Base-by-base conservation (phyloP, 2,113 vertebrate species). In the Podarcis cretensis region DNA sequence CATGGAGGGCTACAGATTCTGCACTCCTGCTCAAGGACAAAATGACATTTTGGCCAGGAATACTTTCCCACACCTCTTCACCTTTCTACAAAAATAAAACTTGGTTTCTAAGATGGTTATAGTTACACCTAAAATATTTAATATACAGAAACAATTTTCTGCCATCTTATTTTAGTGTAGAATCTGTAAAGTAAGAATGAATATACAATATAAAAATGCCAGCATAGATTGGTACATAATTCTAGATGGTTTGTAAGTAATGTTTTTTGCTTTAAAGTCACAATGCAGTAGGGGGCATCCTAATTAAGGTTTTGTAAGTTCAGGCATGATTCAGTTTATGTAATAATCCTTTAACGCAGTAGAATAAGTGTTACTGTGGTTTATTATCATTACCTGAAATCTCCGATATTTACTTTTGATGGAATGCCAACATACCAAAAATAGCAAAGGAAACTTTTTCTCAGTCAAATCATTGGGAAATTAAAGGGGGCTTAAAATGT, bases 281-380 rank as follows among this genome's bases (percentile, higher is more conserved):
- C 73, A 5, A 25, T 85, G 87, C 96, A 95, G 90, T 90, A 97
- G 96, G 79, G 95, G 95, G 96, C 93, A 86, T 80, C 59, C 0
- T 82, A 76, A 88, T 89, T 93, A 93, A 93, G 83, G 14, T 32
- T 93, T 89, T 71, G 54, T 82, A 84, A 1, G 1, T 2, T 16
- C 35, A 63, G 40, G 69, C 54, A 59, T 84, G 9, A 14, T 91
- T 86, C 6, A 40, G 57, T 73, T 21, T 57, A 40, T 54, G 88
- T 89, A 1, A 48, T 0, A 1, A 48, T 0, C 0, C 20, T 92
- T 6, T 30, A 35, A 69, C 63, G 84, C 54, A 92, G 48, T 12
- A 32, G 69, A 87, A 48, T 83, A 43, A 43, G 2, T 43, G 69
- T 54, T 74, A 9, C 21, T 59, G 30, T 18, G 43, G 14, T 74